These are phyloP conservation scores for Strongylocentrotus purpuratus DNA, from an alignment of 35 echinoderm and acorn worm species.

Conservation along the genomic window DNA sequence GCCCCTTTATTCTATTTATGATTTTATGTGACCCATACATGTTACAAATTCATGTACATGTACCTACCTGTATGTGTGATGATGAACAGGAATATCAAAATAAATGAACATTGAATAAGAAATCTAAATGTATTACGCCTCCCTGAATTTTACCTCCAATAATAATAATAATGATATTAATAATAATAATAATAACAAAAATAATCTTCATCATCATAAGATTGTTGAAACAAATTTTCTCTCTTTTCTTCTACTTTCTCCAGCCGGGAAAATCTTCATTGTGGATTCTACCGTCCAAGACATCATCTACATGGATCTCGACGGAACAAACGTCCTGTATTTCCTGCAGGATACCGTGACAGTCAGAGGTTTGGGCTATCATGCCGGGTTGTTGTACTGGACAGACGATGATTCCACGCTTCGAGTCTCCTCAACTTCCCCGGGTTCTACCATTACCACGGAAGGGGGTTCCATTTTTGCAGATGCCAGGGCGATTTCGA, in stretches of 20 bases:
- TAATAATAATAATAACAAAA: no score
- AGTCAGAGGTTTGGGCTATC: not conserved
- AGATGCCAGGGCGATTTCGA: conserved; percentile 8
- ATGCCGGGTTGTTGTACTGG: conserved; percentile 31
- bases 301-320: conserved; percentile 26
- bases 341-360: not conserved
- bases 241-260: not conserved
- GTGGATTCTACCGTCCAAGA: not conserved
- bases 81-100: no score
- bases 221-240: not conserved
- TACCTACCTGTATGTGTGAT: no score
- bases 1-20: no score
- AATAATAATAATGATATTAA: no score
- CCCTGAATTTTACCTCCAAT: no score
- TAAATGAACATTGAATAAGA: no score
- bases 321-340: not conserved
- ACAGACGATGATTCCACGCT: not conserved
- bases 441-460: not conserved
- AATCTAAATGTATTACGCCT: no score
- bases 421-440: not conserved
- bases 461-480: not conserved
- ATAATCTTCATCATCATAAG: no score
- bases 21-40: no score
- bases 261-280: conserved; percentile 13
- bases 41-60: no score